Evolutionary conservation across 92 coral and sea anemone species (phyloP).

Genomic region (Hydrozoanthus gracilis): DNA sequence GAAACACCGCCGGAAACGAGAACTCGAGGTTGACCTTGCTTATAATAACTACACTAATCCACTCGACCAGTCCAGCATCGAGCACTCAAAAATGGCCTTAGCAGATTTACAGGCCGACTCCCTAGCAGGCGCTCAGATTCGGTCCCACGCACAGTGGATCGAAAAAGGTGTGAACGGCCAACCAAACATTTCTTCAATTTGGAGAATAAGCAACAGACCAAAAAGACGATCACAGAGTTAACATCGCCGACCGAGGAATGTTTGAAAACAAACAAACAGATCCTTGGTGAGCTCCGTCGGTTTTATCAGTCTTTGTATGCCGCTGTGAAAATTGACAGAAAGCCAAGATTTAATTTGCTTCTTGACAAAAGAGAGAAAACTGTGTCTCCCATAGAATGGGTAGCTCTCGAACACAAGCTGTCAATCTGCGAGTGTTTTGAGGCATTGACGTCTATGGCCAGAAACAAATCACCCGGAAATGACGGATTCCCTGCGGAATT

Average conservation of each 20-base stretch:
- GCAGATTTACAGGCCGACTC: not conserved
- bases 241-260: not conserved
- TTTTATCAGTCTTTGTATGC: too few relatives aligned
- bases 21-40: too few relatives aligned
- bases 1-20: too few relatives aligned
- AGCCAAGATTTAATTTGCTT: not conserved
- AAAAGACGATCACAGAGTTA: not conserved
- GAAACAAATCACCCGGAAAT: too few relatives aligned
- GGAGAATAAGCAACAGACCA: not conserved
- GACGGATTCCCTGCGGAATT: too few relatives aligned
- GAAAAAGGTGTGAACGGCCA: slow-evolving; percentile 8
- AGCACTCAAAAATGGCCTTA: not conserved
- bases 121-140: not conserved
- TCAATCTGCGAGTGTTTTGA: not conserved
- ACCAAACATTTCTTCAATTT: not conserved
- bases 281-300: too few relatives aligned
- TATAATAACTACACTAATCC: not conserved
- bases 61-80: not conserved
- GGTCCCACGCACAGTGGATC: not conserved
- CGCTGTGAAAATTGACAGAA: not conserved
- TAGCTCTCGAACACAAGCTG: not conserved
- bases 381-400: not conserved
- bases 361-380: not conserved
- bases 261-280: too few relatives aligned
- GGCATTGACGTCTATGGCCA: not conserved